Percentiles rank a stretch among this genome's conserved stretches.
Evolutionary conservation across 2,888 invertebrate species (phyloP).

Genomic region (Drosophila affinis): DNA sequence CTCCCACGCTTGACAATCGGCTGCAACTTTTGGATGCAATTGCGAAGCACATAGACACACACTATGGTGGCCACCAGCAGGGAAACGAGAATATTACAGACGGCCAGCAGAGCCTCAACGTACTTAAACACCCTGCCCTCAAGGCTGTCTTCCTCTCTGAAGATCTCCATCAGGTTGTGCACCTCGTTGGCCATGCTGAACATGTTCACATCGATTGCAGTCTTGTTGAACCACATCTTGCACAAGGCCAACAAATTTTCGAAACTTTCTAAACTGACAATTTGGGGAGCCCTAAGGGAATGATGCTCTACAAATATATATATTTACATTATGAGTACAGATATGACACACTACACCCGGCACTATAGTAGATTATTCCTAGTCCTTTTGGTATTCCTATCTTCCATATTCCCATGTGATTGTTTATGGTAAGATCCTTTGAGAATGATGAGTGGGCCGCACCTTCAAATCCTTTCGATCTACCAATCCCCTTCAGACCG

Average conservation of each 20-base stretch:
- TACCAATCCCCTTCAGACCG: too few species aligned
- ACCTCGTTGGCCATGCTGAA: slow-evolving; percentile 58
- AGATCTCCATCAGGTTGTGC: slow-evolving; percentile 15
- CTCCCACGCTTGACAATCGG: background rate
- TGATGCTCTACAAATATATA: background rate
- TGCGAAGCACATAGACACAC: background rate
- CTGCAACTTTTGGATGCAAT: background rate
- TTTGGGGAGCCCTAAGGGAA: background rate
- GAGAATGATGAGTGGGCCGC: too few species aligned
- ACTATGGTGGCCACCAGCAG: slow-evolving; percentile 12
- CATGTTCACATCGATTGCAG: slow-evolving; percentile 44
- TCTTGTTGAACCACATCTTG: slow-evolving; percentile 17
- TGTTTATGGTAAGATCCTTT: too few species aligned
- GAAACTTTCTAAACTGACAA: background rate
- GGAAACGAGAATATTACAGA: slow-evolving; percentile 30
- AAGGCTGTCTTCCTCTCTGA: slow-evolving; percentile 23
- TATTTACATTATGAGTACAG: too few species aligned
- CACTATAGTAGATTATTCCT: too few species aligned
- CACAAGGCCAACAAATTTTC: slow-evolving; percentile 1
- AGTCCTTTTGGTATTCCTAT: too few species aligned
- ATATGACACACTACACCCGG: too few species aligned
- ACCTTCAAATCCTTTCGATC: too few species aligned
- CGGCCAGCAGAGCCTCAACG: slow-evolving; percentile 17
- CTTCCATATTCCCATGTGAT: too few species aligned
- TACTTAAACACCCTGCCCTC: slow-evolving; percentile 6